Conservation (phyloP, 2,888 invertebrate genomes). For the Campoplex capitator region DNA sequence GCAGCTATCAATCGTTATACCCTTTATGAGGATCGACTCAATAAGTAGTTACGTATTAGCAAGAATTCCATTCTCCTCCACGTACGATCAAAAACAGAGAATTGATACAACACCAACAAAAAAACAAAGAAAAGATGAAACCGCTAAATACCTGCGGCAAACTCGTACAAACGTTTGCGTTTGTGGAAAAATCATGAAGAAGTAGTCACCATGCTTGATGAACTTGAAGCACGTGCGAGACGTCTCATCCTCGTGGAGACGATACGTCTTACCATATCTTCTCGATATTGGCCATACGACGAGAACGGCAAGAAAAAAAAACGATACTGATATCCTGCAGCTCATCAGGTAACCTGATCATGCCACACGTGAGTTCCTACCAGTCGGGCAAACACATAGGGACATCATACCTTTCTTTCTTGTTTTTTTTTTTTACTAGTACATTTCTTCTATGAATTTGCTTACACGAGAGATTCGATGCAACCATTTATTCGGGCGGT, state of each 20-base stretch:
- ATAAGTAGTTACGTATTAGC: constrained; percentile 11
- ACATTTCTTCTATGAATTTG: neutral
- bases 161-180: constrained; percentile 43
- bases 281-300: constrained; percentile 19
- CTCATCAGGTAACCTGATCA: constrained; percentile 49
- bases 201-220: constrained; percentile 63
- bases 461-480: neutral
- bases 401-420: neutral
- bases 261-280: constrained; percentile 38
- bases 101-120: neutral
- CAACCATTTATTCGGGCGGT: no score
- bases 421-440: neutral
- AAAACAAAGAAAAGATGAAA: constrained; percentile 58
- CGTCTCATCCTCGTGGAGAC: constrained; percentile 43
- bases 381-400: constrained; percentile 30
- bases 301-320: neutral
- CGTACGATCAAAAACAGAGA: constrained; percentile 23
- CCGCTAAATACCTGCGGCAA: constrained; percentile 67
- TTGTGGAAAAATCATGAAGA: constrained; percentile 69
- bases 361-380: constrained; percentile 34
- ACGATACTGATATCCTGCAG: constrained; percentile 22
- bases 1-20: constrained; percentile 1
- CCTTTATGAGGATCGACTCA: constrained; percentile 1
- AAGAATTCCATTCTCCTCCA: constrained; percentile 22
- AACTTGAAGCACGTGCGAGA: constrained; percentile 69